These are phyloP conservation scores for Apostichopus leukothele DNA, from an alignment of 53 echinoderm and acorn worm species.

Conservation along the genomic window DNA sequence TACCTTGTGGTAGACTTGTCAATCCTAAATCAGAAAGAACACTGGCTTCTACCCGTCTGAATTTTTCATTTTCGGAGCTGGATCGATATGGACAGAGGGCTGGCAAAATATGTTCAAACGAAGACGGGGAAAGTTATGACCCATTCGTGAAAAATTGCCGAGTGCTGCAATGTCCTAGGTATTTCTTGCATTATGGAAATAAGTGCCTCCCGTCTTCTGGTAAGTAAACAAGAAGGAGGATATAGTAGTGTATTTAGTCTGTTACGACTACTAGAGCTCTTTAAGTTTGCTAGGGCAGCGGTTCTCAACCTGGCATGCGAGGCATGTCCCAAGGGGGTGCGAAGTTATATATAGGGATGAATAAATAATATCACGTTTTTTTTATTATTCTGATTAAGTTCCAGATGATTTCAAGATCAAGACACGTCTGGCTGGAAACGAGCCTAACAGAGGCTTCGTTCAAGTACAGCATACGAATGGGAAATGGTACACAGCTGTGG, in stretches of 20 bases:
- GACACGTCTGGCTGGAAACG: background rate
- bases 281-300: no score
- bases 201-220: background rate
- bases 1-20: background rate
- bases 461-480: background rate
- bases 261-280: no score
- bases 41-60: background rate
- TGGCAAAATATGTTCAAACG: background rate
- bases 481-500: constrained; percentile 14
- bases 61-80: background rate
- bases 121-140: background rate
- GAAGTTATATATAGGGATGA: no score
- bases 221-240: background rate
- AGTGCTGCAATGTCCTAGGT: background rate
- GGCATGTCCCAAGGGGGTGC: no score
- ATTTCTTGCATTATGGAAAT: background rate
- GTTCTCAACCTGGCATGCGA: no score
- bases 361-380: no score
- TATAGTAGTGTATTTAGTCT: no score
- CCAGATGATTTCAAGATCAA: background rate
- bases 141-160: constrained; percentile 2
- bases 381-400: background rate
- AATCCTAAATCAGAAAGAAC: background rate
- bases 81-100: background rate
- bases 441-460: background rate